phyloP scores from a whole-genome alignment of 2,888 invertebrate genomes.

The Lymantria dispar region DNA sequence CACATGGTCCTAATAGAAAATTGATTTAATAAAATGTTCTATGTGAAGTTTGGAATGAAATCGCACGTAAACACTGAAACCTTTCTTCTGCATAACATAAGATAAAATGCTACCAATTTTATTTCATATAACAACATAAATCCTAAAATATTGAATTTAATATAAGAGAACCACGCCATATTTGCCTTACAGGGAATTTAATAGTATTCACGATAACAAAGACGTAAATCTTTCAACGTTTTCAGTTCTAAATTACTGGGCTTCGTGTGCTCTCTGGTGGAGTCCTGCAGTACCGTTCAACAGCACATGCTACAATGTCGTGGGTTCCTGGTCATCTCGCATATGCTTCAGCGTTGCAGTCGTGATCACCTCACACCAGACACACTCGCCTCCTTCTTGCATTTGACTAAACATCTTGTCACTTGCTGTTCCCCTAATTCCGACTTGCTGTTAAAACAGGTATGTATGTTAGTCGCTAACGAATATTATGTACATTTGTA shows the following conservation, averaged over 20 bases:
- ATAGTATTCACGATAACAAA: no score
- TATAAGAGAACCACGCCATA: no score
- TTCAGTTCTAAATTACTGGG: constrained; percentile 96
- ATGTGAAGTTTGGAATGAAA: no score
- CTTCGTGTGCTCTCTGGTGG: constrained; percentile 98
- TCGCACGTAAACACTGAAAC: no score
- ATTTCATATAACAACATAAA: no score
- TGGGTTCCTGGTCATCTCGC: constrained; percentile 98
- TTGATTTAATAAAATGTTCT: no score
- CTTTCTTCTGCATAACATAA: background rate
- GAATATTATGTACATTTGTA: background rate
- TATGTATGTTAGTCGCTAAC: constrained; percentile 59
- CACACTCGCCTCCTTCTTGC: constrained; percentile 95
- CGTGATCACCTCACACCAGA: constrained; percentile 96
- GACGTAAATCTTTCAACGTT: constrained; percentile 19
- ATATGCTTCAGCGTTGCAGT: constrained; percentile 96
- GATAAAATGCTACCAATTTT: background rate
- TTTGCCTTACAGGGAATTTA: no score
- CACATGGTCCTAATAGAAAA: no score
- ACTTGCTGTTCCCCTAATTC: constrained; percentile 96
- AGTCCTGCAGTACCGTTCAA: constrained; percentile 98
- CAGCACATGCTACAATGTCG: constrained; percentile 99
- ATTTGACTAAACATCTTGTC: constrained; percentile 95
- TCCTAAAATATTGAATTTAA: no score
- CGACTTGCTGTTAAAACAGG: constrained; percentile 95